phyloP scores from a whole-genome alignment of 2,888 invertebrate genomes.

The Hirtodrosophila duncani region DNA sequence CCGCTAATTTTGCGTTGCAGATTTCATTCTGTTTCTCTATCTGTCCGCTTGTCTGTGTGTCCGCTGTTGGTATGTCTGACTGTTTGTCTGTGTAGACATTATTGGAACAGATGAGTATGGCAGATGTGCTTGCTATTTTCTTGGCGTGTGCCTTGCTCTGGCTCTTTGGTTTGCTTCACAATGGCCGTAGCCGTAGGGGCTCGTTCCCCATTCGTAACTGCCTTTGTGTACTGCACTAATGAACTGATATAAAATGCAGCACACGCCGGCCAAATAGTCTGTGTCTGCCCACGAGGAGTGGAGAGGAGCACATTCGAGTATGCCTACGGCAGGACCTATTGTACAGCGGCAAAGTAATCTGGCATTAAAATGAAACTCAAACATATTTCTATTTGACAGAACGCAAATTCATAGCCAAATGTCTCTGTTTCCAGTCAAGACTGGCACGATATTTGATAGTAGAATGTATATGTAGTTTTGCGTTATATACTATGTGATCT shows the following conservation, averaged over 20 bases:
- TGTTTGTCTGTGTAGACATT: slow-evolving; percentile 17
- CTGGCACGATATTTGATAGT: too few species aligned
- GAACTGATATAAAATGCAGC: slow-evolving; percentile 58
- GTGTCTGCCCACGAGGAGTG: too few species aligned
- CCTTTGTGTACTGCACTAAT: slow-evolving; percentile 43
- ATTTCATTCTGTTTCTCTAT: slow-evolving; percentile 3
- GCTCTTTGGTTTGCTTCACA: background rate
- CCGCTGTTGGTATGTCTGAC: slow-evolving; percentile 30
- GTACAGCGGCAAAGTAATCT: too few species aligned
- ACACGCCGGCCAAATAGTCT: slow-evolving; percentile 33
- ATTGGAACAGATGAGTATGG: too few species aligned
- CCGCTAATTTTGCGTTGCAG: slow-evolving; percentile 40
- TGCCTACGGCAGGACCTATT: slow-evolving; percentile 37
- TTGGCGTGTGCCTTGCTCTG: too few species aligned
- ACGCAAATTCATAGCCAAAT: too few species aligned
- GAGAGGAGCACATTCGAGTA: background rate
- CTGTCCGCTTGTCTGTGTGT: slow-evolving; percentile 8
- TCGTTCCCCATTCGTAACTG: background rate
- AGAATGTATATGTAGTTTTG: too few species aligned
- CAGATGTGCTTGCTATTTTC: slow-evolving; percentile 35
- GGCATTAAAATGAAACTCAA: too few species aligned
- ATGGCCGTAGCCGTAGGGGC: too few species aligned
- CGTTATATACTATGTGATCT: too few species aligned
- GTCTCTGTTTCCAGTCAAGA: too few species aligned
- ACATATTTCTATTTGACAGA: too few species aligned